Evolutionary conservation across 2,113 vertebrate genomes (phyloP).

Genomic region (Ceyx margarethae): DNA sequence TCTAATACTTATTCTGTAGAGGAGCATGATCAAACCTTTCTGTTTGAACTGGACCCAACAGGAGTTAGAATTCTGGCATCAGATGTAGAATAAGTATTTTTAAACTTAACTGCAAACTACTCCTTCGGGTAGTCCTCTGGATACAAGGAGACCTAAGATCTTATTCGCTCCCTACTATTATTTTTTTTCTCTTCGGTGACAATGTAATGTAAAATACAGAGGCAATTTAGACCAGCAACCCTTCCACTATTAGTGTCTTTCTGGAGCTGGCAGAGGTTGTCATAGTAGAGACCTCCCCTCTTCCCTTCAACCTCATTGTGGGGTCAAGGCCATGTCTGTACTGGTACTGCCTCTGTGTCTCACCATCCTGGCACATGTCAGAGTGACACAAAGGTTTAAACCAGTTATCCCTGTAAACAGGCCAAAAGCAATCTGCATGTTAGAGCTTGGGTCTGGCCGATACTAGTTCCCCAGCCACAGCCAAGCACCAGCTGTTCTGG

Average conservation of each 20-base stretch:
- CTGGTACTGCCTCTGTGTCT: background rate
- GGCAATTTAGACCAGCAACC: background rate
- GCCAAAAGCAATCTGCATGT: background rate
- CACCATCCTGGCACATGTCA: background rate
- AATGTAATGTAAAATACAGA: background rate
- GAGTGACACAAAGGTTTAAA: background rate
- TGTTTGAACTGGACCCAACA: background rate
- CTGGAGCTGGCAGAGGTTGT: background rate
- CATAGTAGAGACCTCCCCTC: background rate
- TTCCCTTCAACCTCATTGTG: background rate
- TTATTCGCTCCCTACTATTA: background rate
- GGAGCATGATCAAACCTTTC: background rate
- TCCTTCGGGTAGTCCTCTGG: background rate
- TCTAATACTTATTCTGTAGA: background rate
- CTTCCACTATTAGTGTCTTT: background rate
- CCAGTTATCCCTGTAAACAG: background rate
- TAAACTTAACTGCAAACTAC: background rate
- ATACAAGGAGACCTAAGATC: background rate
- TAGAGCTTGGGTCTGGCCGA: background rate
- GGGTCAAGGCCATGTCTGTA: background rate
- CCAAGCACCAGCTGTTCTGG: background rate
- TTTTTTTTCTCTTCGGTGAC: background rate
- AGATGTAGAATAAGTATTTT: background rate
- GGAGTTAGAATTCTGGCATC: background rate
- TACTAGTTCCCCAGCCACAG: background rate